Percentiles rank a stretch among this genome's conserved stretches.
These are phyloP conservation scores for Drosophila diplacantha DNA, from an alignment of 2,888 invertebrate genomes.

Conservation along the genomic window DNA sequence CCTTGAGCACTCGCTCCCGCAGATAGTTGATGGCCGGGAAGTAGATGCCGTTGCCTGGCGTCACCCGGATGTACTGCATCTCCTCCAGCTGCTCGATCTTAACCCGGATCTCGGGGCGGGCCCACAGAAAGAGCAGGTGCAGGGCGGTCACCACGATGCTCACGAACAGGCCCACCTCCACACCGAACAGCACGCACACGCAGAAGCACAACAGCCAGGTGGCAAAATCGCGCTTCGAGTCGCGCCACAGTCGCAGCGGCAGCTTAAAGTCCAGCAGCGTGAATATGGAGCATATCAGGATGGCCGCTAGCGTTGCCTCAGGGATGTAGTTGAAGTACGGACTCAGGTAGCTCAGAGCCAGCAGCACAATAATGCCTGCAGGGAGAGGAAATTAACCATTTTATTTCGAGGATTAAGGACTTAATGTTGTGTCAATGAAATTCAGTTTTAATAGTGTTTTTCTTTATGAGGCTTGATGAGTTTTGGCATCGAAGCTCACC, in stretches of 20 bases:
- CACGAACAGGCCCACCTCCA: conserved; percentile 88
- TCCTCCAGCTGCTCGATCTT: conserved; percentile 77
- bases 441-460: neutral
- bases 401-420: neutral
- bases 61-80: conserved; percentile 81
- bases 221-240: conserved; percentile 82
- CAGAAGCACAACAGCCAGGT: conserved; percentile 84
- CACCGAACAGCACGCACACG: conserved; percentile 83
- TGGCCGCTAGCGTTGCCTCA: conserved; percentile 89
- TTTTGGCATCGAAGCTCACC: conserved; percentile 50
- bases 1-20: conserved; percentile 80
- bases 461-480: neutral
- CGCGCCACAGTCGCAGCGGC: conserved; percentile 80
- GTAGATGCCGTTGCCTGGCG: conserved; percentile 83
- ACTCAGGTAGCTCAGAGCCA: conserved; percentile 91
- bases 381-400: neutral
- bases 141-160: conserved; percentile 84
- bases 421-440: neutral
- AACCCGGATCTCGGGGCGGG: conserved; percentile 80
- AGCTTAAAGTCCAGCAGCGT: conserved; percentile 80
- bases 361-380: conserved; percentile 86
- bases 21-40: conserved; percentile 86
- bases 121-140: conserved; percentile 83
- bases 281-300: conserved; percentile 91
- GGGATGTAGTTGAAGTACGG: conserved; percentile 93